Evolutionary conservation across 2,113 vertebrate genomes (phyloP), one percentile per base, ranked within the genome.

Genomic region (Macquaria australasica): DNA sequence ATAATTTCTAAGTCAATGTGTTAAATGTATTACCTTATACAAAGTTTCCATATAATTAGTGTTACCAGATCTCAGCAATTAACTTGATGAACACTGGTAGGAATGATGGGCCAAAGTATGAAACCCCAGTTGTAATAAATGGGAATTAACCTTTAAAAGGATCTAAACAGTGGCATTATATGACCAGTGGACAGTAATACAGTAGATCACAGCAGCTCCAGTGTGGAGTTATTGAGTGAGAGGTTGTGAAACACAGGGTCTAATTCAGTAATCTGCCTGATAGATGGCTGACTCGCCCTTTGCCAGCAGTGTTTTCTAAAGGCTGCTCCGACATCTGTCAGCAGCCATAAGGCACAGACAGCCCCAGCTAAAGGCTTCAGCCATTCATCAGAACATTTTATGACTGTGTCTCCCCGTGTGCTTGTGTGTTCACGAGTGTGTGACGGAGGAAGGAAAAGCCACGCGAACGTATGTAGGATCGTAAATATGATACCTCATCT

Each of bases 381-480:
- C 72, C 78, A 67, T 93, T 87, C 79, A 87, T 94, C 87, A 92
- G 37, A 67, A 60, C 23, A 56, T 81, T 79, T 94, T 87, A 90
- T 75, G 84, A 86, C 79, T 62, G 31, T 60, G 72, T 81, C 83
- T 69, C 67, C 78, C 20, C 16, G 77, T 69, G 78, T 75, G 79
- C 79, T 23, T 70, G 69, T 66, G 75, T 83, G 78, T 84, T 88
- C 87, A 82, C 45, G 68, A 86, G 77, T 72, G 71, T 77, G 72
- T 83, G 78, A 77, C 55, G 31, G 31, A 55, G 60, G 15, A 60
- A 41, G 41, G 66, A 84, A 64, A 81, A 82, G 72, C 50, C 60
- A 58, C 5, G 23, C 41, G 5, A 56, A 69, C 66, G 73, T 64
- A 18, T 77, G 82, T 63, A 10, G 9, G 56, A 58, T 69, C 62